Conservation (phyloP, 2,888 invertebrate genomes). For the Rhagophthalmus giganteus region DNA sequence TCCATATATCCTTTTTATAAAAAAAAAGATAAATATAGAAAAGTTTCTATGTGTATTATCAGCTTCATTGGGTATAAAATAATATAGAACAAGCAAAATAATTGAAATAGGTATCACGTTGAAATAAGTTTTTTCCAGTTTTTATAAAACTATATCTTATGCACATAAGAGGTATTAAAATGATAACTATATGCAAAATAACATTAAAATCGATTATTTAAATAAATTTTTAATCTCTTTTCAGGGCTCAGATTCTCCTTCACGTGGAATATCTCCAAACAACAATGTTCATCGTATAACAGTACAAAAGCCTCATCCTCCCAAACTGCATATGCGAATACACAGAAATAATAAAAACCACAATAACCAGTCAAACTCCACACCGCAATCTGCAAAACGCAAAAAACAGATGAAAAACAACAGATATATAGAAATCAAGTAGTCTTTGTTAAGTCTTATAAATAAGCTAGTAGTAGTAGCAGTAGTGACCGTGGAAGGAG, state of each 20-base stretch:
- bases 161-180: too few species aligned
- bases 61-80: too few species aligned
- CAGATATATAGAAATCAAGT: constrained; percentile 30
- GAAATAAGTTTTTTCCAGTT: too few species aligned
- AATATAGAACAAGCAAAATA: too few species aligned
- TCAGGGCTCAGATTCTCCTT: constrained; percentile 52
- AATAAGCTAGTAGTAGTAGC: constrained; percentile 17
- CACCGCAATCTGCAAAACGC: constrained; percentile 24
- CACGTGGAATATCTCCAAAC: constrained; percentile 53
- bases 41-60: too few species aligned
- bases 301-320: constrained; percentile 32
- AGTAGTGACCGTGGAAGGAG: constrained; percentile 20
- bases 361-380: constrained; percentile 33
- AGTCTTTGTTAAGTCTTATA: constrained; percentile 22
- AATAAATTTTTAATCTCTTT: constrained; percentile 29
- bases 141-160: too few species aligned
- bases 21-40: too few species aligned
- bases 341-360: constrained; percentile 36
- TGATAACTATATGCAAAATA: too few species aligned
- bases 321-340: constrained; percentile 24
- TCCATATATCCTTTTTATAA: too few species aligned
- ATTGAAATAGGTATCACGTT: too few species aligned
- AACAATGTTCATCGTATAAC: constrained; percentile 41
- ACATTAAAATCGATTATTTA: background rate
- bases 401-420: constrained; percentile 28